Percentiles rank a stretch among this genome's conserved stretches.
Conservation (phyloP, 2,888 invertebrate genomes). For the Caenorhabditis sp. region DNA sequence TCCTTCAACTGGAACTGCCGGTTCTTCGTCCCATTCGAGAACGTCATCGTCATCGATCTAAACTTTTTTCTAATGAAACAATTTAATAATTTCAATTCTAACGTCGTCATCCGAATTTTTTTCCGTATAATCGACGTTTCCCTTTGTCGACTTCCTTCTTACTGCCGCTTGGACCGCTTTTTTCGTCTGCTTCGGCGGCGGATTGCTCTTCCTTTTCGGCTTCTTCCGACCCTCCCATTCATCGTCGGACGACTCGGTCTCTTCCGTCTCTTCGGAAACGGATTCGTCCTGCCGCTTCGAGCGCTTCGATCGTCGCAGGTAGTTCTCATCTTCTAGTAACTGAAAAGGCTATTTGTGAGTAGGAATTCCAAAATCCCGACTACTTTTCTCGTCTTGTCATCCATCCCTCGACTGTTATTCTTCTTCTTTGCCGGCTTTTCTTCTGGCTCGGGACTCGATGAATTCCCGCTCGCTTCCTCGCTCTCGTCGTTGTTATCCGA, state of each 20-base stretch:
- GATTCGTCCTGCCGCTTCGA: slow-evolving; percentile 31
- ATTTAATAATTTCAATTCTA: neutral
- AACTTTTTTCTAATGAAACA: neutral
- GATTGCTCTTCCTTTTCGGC: neutral
- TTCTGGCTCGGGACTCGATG: slow-evolving; percentile 39
- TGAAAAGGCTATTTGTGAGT: slow-evolving; percentile 29
- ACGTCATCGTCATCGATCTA: slow-evolving; percentile 72
- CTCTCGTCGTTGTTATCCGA: slow-evolving; percentile 30
- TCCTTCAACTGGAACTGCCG: slow-evolving; percentile 22
- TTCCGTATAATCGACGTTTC: slow-evolving; percentile 65
- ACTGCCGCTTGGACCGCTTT: neutral
- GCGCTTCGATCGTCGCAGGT: slow-evolving; percentile 66
- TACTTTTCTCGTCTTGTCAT: slow-evolving; percentile 62
- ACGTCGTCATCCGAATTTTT: slow-evolving; percentile 66
- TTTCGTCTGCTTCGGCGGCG: neutral
- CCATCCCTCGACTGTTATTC: slow-evolving; percentile 49
- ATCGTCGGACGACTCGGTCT: slow-evolving; percentile 34
- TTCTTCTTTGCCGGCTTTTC: slow-evolving; percentile 30
- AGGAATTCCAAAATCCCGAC: neutral
- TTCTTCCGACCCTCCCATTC: slow-evolving; percentile 25
- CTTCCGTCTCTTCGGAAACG: slow-evolving; percentile 37
- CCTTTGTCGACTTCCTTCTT: slow-evolving; percentile 41
- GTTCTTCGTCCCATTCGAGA: slow-evolving; percentile 71
- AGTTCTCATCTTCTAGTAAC: slow-evolving; percentile 69
- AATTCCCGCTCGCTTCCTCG: slow-evolving; percentile 29